Evolutionary conservation across 2,113 vertebrate species (phyloP).

Genomic region (Cairina moschata): DNA sequence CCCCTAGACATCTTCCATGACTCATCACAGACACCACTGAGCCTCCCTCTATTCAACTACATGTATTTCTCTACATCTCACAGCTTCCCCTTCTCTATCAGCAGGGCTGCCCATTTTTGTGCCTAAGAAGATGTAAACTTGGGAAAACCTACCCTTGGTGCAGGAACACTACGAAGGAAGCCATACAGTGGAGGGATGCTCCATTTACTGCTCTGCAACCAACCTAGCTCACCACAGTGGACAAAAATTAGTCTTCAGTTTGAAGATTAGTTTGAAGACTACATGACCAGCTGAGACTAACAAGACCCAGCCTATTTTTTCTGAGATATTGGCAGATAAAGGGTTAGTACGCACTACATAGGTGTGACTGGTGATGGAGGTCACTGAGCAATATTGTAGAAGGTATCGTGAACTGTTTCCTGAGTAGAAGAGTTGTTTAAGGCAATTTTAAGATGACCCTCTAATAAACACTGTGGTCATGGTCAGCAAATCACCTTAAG

Average conservation of each 20-base stretch:
- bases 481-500: neutral
- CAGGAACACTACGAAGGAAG: accelerated
- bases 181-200: neutral
- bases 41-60: neutral
- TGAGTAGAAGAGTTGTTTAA: neutral
- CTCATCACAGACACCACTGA: neutral
- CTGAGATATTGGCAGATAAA: neutral
- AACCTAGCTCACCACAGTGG: neutral
- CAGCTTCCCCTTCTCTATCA: neutral
- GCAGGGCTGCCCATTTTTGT: neutral
- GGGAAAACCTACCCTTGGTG: neutral
- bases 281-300: no score
- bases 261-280: neutral
- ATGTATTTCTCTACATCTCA: neutral
- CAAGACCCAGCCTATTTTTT: no score
- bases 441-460: neutral
- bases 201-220: neutral
- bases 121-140: neutral
- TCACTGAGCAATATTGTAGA: neutral
- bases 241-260: neutral
- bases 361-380: neutral
- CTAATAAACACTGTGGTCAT: neutral
- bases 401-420: neutral
- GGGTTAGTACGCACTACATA: accelerated
- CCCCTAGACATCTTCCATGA: neutral